Evolutionary conservation across 1,140 invertebrate genomes (phyloP).

Genomic region (Drosophila cardini): DNA sequence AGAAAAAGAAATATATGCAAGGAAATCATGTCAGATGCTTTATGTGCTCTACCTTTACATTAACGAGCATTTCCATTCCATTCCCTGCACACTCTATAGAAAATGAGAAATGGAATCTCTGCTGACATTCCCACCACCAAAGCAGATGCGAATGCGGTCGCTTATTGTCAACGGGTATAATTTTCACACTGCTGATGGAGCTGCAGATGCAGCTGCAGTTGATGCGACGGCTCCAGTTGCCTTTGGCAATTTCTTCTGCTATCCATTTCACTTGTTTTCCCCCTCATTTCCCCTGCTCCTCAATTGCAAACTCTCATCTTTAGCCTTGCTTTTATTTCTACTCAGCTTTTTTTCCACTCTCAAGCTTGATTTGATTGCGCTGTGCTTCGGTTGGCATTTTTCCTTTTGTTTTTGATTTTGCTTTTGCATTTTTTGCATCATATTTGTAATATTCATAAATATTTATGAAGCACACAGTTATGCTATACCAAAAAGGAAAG

Average conservation of each 20-base stretch:
- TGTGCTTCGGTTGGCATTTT: conserved; percentile 42
- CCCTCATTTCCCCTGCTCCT: background rate
- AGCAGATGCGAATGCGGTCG: conserved; percentile 18
- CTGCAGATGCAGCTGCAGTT: background rate
- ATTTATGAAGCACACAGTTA: conserved; percentile 58
- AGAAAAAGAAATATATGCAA: background rate
- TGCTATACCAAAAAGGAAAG: conserved; percentile 43
- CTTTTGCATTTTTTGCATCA: conserved; percentile 60
- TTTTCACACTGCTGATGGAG: conserved; percentile 57
- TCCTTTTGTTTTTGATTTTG: conserved; percentile 50
- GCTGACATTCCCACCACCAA: conserved; percentile 24
- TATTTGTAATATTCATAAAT: conserved; percentile 68
- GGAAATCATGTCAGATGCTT: background rate
- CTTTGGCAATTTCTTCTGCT: conserved; percentile 23
- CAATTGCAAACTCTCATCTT: conserved; percentile 8
- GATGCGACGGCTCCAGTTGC: conserved; percentile 15
- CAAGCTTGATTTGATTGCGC: conserved; percentile 68
- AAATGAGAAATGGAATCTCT: conserved; percentile 54
- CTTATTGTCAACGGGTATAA: conserved; percentile 63
- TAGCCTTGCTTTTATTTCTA: background rate
- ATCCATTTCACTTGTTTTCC: background rate
- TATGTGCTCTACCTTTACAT: conserved; percentile 1
- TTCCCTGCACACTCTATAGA: conserved; percentile 28
- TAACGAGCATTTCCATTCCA: no score
- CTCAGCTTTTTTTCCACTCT: conserved; percentile 4